These are phyloP conservation scores for Lampris incognitus DNA, from an alignment of 2,113 vertebrate species.

Conservation along the genomic window DNA sequence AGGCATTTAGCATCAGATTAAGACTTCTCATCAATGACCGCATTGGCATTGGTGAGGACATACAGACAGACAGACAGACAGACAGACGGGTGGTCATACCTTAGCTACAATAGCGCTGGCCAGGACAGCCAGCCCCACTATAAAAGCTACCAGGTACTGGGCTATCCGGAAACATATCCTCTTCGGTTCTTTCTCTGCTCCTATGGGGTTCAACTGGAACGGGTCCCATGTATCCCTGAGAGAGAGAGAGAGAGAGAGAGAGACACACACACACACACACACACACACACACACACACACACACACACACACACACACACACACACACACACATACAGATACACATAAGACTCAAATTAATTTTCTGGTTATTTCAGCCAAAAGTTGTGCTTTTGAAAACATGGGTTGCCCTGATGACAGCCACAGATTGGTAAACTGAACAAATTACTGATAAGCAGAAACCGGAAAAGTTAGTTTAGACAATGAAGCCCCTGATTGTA, in stretches of 20 bases:
- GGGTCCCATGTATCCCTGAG: conserved; percentile 84
- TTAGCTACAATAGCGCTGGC: conserved; percentile 75
- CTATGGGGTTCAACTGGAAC: conserved; percentile 81
- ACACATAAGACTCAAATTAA: too few relatives aligned
- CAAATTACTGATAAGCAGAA: too few relatives aligned
- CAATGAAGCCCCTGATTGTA: too few relatives aligned
- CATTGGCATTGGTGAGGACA: not conserved
- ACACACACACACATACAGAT: too few relatives aligned
- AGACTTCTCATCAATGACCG: too few relatives aligned
- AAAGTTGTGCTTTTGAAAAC: too few relatives aligned
- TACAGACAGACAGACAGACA: not conserved
- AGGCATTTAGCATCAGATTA: too few relatives aligned
- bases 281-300: not conserved
- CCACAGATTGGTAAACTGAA: too few relatives aligned
- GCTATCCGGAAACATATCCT: conserved; percentile 68
- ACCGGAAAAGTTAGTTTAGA: too few relatives aligned
- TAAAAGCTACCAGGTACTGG: conserved; percentile 76
- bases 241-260: too few relatives aligned
- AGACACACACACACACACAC: conserved; percentile 20
- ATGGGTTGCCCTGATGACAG: too few relatives aligned
- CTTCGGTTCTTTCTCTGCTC: conserved; percentile 82
- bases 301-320: not conserved
- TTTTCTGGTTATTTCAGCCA: too few relatives aligned
- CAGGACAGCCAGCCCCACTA: conserved; percentile 80
- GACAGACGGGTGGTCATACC: conserved; percentile 53